Base-by-base conservation (phyloP, 2,113 vertebrate species). In the Balaeniceps rex region DNA sequence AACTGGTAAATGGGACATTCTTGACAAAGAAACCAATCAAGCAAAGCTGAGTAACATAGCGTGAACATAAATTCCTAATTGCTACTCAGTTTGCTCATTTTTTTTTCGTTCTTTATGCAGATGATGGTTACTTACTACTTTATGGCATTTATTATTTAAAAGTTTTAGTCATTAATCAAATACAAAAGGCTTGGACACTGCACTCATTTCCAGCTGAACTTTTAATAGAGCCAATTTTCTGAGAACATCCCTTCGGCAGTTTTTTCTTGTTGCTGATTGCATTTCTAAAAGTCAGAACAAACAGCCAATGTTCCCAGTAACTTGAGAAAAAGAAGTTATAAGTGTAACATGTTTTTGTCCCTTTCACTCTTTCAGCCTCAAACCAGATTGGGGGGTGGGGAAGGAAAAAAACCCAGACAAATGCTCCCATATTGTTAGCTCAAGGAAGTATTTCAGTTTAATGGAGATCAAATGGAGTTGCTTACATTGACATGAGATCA, bases 141-240 rank as follows among this genome's bases (percentile, higher is more conserved):
- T 75, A 83, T 38, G 85, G 63, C 61, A 70, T 92, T 96, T 79
- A 94, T 96, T 97, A 97, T 97, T 97, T 97, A 89, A 87, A 97
- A 83, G 21, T 54, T 90, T 65, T 60, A 71, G 86, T 51, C 46
- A 95, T 65, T 69, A 87, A 90, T 96, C 76, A 96, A 63, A 92
- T 80, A 71, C 38, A 95, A 95, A 97, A 96, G 46, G 29, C 42
- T 89, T 75, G 78, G 79, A 92, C 77, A 52, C n/a, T 44, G 29
- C 61, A 83, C 38, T 91, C 24, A 60, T 93, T 95, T 72, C 40
- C 21, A 49, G 51, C 60, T 72, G 58, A 94, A 83, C 71, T 95
- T 96, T 76, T 63, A 90, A 92, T 64, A 96, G 29, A 96, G 78
- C 60, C 92, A 55, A 98, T 95, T 98, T 96, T 96, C 91, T 93